A percentile compares a stretch with the other conserved stretches of the same genome.
These are phyloP conservation scores for Takifugu ocellatus DNA, from an alignment of 2,797 vertebrate species.

Conservation along the genomic window DNA sequence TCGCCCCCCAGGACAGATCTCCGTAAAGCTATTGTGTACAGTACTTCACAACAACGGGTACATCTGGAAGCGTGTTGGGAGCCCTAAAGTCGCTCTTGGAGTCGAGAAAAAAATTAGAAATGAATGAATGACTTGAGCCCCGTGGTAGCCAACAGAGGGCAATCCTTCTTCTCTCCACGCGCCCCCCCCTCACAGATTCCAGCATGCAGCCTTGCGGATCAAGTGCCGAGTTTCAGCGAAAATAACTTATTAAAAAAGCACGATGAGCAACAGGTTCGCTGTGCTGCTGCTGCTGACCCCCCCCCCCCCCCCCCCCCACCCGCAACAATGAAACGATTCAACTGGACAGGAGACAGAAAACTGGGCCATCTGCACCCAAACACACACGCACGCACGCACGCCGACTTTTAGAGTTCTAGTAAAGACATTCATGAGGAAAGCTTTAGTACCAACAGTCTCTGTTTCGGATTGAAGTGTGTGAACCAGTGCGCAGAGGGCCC, in stretches of 20 bases:
- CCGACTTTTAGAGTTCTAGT: constrained; percentile 41
- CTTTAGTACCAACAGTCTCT: constrained; percentile 80
- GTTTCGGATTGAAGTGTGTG: constrained; percentile 42
- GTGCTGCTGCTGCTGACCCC: constrained; percentile 9
- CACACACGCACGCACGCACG: constrained; percentile 7
- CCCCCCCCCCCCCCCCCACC: background rate
- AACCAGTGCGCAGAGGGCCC: constrained; percentile 59
- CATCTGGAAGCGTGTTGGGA: constrained; percentile 63
- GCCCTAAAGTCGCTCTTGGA: constrained; percentile 66
- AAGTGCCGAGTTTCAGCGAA: constrained; percentile 73
- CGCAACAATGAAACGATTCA: constrained; percentile 50
- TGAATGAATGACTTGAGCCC: constrained; percentile 48
- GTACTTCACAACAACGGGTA: constrained; percentile 77
- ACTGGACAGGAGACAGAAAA: constrained; percentile 32
- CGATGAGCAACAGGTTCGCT: constrained; percentile 60
- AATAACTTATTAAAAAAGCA: constrained; percentile 71
- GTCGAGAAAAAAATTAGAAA: constrained; percentile 26
- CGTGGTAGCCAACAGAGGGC: constrained; percentile 65
- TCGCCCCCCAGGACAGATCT: constrained; percentile 43
- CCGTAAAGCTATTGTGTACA: constrained; percentile 84
- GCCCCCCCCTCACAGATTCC: constrained; percentile 77
- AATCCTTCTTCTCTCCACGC: constrained; percentile 62
- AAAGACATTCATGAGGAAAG: constrained; percentile 76
- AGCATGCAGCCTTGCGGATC: constrained; percentile 78
- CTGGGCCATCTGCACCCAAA: constrained; percentile 63